Conservation (phyloP, 2,113 vertebrate genomes). For the Xyliphius kryptos region DNA sequence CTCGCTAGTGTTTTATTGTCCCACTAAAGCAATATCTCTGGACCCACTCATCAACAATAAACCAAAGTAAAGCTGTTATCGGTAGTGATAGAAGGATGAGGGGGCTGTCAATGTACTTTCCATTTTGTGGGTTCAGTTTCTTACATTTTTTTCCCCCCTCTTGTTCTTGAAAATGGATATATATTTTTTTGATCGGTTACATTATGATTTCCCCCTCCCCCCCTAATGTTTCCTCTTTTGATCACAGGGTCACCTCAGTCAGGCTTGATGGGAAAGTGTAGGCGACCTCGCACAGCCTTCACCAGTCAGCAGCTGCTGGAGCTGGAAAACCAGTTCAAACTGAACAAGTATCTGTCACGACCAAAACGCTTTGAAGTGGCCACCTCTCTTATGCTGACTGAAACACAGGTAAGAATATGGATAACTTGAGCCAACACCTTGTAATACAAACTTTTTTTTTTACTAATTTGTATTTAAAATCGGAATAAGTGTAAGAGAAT, state of each 20-base stretch:
- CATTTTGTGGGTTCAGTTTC: constrained; percentile 10
- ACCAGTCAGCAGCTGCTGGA: constrained; percentile 76
- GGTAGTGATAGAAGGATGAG: constrained; percentile 27
- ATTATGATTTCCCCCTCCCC: too few relatives aligned
- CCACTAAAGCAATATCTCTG: constrained; percentile 49
- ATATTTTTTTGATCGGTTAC: too few relatives aligned
- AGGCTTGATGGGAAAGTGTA: constrained; percentile 69
- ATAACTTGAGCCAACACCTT: too few relatives aligned
- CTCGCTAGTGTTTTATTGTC: constrained; percentile 54
- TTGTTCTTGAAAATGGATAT: constrained; percentile 6
- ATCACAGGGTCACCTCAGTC: constrained; percentile 51
- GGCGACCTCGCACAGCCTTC: constrained; percentile 74
- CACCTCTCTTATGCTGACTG: constrained; percentile 73
- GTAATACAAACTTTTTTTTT: too few relatives aligned
- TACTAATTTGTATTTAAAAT: too few relatives aligned
- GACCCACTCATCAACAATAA: constrained; percentile 44
- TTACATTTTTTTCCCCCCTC: constrained; percentile 2
- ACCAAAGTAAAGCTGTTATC: constrained; percentile 48
- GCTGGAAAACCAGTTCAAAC: constrained; percentile 76
- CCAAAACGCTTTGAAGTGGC: constrained; percentile 78
- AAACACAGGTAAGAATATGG: constrained; percentile 66
- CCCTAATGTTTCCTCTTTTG: not conserved
- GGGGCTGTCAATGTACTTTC: constrained; percentile 16
- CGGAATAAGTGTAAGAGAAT: too few relatives aligned
- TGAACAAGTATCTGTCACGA: constrained; percentile 76